Evolutionary conservation across 2,113 vertebrate genomes (phyloP), one percentile per base, ranked within the genome.

Genomic region (Stigmatopora nigra): DNA sequence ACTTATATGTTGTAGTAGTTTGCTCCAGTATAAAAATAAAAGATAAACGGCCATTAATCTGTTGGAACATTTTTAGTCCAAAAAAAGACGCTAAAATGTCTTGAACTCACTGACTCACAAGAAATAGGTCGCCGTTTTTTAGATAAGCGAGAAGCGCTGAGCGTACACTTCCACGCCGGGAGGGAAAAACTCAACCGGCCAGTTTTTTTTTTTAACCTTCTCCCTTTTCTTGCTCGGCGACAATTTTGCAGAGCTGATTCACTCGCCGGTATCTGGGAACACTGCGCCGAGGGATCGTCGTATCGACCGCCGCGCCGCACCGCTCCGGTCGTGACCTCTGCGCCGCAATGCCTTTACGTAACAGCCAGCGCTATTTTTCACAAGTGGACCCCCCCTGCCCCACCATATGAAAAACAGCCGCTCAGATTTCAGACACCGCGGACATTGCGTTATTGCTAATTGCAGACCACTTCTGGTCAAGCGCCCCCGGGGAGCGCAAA

Each of bases 181-280:
- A 71, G 14, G 12, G 6, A 57, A 15, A 68, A 75, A 79, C 75
- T 55, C 36, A 46, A 25, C 55, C 2, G 19, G 46, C 78, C 73
- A 72, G 84, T 86, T 83, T 31, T 36, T 14, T 65, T 65, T 22
- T 31, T 31, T n/a, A n/a, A 14, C 80, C 72, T 80, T 81, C 78
- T 56, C 46, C 12, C 52, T 71, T 76, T 86, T 86, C 82, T 68
- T 70, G 80, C 63, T 64, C 16, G 70, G 68, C 76, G 69, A 72
- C 70, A 65, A 22, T 67, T 69, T 68, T 66, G 53, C 4, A 16
- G 41, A 31, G 20, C 9, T 78, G 63, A 80, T 77, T 75, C 63
- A 74, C 51, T 48, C 1, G 6, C 12, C 2, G 9, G 49, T 31
- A 20, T 66, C 49, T 19, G 19, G 38, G 79, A 80, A 81, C 78